Evolutionary conservation across 2,113 vertebrate species (phyloP).

Genomic region (Oxyruncus cristatus): DNA sequence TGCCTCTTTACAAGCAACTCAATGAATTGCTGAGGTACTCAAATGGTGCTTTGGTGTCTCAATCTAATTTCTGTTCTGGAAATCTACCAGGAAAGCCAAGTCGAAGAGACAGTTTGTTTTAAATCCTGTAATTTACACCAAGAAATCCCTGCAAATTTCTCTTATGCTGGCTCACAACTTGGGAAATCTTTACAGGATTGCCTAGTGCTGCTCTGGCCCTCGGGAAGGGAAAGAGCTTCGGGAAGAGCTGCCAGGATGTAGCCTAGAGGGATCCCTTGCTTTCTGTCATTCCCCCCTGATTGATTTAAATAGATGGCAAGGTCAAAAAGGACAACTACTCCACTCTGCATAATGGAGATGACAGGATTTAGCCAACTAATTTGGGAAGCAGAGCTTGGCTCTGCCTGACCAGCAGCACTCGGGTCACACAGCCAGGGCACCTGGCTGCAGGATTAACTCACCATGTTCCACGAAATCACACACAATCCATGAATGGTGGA

Average conservation of each 20-base stretch:
- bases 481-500: not conserved
- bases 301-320: not conserved
- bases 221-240: not conserved
- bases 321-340: not conserved
- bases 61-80: not conserved
- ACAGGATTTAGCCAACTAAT: not conserved
- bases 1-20: not conserved
- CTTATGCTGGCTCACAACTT: not conserved
- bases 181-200: not conserved
- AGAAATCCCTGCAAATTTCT: not conserved
- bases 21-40: not conserved
- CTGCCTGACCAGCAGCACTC: not conserved
- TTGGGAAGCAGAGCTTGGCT: not conserved
- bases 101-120: not conserved
- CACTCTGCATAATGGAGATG: fast-evolving
- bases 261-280: not conserved
- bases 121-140: not conserved
- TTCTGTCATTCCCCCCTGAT: not conserved
- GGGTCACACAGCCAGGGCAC: not conserved
- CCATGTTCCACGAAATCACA: not conserved
- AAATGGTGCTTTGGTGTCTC: not conserved
- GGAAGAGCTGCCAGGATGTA: not conserved
- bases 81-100: not conserved
- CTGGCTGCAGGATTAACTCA: not conserved
- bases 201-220: not conserved